Base-by-base conservation (phyloP, 2,797 vertebrate species). In the Dendrocincla tyrannina region DNA sequence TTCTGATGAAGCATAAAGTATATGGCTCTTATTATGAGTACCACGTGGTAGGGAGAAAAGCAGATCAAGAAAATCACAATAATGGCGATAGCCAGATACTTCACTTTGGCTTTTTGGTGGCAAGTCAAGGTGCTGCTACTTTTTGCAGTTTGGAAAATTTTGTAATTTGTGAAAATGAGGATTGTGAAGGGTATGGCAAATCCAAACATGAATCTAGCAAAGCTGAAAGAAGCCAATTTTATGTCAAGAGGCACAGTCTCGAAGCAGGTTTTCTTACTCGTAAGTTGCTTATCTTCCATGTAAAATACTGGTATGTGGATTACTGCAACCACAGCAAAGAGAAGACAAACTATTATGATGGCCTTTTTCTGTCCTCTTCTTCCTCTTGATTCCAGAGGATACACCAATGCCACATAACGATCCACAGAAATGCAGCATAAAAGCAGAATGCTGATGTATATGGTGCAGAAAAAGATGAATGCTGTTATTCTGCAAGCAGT, bases 401-500 rank as follows among this genome's bases (percentile, higher is more conserved):
- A 98, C 32, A 96, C 98, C 63, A 99, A 92, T 0, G 98, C 99
- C 32, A 98, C 9, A 1, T 98, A 99, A 72, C 99, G 98, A 97
- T 99, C 99, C 2, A 98, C 72, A 53, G 99, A 99, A 81, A 99
- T 70, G 95, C 98, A 99, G 96, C 99, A 99, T 25, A 99, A 97
- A 81, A 99, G 96, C 44, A 99, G 98, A 95, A 99, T 99, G 97
- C 99, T 99, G 93, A 99, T 75, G 88, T 99, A 99, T 96, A 99
- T 98, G 97, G 99, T 99, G 97, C 97, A 99, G 98, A 99, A 99
- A 89, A 99, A 99, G 82, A 99, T 79, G 95, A 97, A 99, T 88
- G 98, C 98, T 0, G 98, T 99, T 24, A 97, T 10, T 79, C 53
- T 97, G 95, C 99, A 99, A 41, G 97, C 72, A 1, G 1, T 0